Evolutionary conservation across 2,113 vertebrate species (phyloP).

Genomic region (Xiphophorus couchianus): DNA sequence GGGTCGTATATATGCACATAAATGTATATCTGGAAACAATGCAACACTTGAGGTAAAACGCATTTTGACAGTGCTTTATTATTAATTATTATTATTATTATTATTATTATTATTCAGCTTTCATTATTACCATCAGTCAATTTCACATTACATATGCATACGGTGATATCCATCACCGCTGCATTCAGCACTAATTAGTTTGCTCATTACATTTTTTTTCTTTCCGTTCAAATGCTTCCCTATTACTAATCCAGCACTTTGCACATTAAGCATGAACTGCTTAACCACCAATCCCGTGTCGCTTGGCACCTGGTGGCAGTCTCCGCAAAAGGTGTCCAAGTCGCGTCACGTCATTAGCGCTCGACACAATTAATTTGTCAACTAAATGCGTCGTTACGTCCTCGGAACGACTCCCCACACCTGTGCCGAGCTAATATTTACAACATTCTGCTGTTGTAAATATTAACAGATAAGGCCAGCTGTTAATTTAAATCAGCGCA

Average conservation of each 20-base stretch:
- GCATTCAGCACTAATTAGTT: background rate
- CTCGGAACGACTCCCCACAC: conserved; percentile 38
- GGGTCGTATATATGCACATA: too few species aligned
- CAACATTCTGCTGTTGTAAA: conserved; percentile 23
- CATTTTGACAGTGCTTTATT: background rate
- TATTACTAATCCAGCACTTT: background rate
- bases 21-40: too few species aligned
- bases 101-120: background rate
- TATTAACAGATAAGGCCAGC: conserved; percentile 24
- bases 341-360: conserved; percentile 13
- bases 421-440: conserved; percentile 49
- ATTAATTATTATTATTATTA: background rate
- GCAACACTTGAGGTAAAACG: background rate
- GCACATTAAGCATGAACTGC: background rate
- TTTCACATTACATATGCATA: background rate
- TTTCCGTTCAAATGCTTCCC: background rate
- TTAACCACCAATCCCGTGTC: background rate
- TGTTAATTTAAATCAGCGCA: conserved; percentile 49
- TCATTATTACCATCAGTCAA: background rate
- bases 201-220: background rate
- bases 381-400: conserved; percentile 43
- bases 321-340: background rate
- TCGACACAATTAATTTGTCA: conserved; percentile 32
- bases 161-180: background rate
- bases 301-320: background rate